These are phyloP conservation scores for Melanotaenia nigrans DNA, from an alignment of 2,797 vertebrate genomes.

Conservation along the genomic window DNA sequence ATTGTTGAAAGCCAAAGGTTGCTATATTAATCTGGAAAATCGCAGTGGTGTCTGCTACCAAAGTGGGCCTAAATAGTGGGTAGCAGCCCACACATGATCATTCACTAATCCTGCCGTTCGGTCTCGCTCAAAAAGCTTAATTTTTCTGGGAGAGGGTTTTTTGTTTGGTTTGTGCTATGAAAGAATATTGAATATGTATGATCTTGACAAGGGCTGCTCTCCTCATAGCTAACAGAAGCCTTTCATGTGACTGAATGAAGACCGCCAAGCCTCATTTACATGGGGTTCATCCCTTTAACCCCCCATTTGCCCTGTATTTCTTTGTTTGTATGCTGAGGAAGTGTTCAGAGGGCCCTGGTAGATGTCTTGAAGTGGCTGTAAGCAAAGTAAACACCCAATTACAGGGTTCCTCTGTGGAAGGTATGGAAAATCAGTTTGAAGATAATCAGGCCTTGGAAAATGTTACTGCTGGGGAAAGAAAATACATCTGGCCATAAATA, in stretches of 20 bases:
- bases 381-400: constrained; percentile 70
- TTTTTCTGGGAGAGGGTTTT: constrained; percentile 28
- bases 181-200: constrained; percentile 77
- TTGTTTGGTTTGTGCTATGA: constrained; percentile 45
- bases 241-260: constrained; percentile 78
- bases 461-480: constrained; percentile 14
- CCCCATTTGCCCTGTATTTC: constrained; percentile 55
- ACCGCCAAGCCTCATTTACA: constrained; percentile 76
- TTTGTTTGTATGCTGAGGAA: constrained; percentile 70
- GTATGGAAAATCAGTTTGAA: constrained; percentile 61
- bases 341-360: constrained; percentile 52
- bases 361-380: constrained; percentile 57
- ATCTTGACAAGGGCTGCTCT: constrained; percentile 58
- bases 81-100: constrained; percentile 50
- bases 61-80: constrained; percentile 5
- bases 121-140: constrained; percentile 35
- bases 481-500: constrained; percentile 3
- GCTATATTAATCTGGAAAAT: constrained; percentile 16
- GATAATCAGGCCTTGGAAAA: constrained; percentile 35
- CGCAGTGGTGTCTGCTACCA: constrained; percentile 9
- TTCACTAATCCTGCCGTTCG: constrained; percentile 43
- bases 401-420: constrained; percentile 58
- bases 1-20: constrained; percentile 9
- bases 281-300: constrained; percentile 74
- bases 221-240: constrained; percentile 64